phyloP scores from a whole-genome alignment of 2,888 invertebrate genomes.

The Leucoptera coffeella region DNA sequence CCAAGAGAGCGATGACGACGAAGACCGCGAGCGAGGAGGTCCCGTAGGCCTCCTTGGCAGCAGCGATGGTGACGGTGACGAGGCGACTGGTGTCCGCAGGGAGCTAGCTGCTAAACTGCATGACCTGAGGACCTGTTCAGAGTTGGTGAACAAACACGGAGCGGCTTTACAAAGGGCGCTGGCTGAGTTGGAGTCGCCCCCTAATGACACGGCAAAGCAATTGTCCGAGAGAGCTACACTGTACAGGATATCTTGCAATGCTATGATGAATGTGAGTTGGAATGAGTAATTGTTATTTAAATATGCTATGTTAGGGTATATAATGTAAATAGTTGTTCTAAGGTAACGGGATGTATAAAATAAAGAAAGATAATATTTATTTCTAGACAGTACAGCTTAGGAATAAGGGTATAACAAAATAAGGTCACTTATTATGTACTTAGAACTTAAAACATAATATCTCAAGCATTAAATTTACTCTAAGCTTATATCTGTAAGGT shows the following conservation, averaged over 20 bases:
- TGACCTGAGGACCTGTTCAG: slow-evolving; percentile 86
- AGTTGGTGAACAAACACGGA: slow-evolving; percentile 85
- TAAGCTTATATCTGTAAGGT: too few species aligned
- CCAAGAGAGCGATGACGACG: slow-evolving; percentile 70
- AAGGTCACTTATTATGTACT: too few species aligned
- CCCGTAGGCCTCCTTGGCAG: slow-evolving; percentile 35
- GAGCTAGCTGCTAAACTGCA: slow-evolving; percentile 76
- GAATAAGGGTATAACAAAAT: too few species aligned
- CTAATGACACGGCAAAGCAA: slow-evolving; percentile 74
- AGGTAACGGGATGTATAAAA: too few species aligned
- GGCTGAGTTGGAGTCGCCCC: slow-evolving; percentile 69
- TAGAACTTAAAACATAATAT: too few species aligned
- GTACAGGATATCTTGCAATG: slow-evolving; percentile 93
- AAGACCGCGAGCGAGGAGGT: slow-evolving; percentile 62
- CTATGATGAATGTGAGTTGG: slow-evolving; percentile 84
- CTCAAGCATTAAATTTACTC: too few species aligned
- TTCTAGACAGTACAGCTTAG: too few species aligned
- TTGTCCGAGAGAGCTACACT: slow-evolving; percentile 90
- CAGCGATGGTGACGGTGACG: slow-evolving; percentile 47
- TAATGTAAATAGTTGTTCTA: slow-evolving; percentile 1
- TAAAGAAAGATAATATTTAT: too few species aligned
- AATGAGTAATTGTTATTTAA: too few species aligned
- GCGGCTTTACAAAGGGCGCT: slow-evolving; percentile 75
- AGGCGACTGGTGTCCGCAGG: slow-evolving; percentile 57
- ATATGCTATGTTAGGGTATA: slow-evolving; percentile 1